A percentile compares a stretch with the other conserved stretches of the same genome.
Evolutionary conservation across 2,797 vertebrate genomes (phyloP).

Genomic region (Knipowitschia caucasica): DNA sequence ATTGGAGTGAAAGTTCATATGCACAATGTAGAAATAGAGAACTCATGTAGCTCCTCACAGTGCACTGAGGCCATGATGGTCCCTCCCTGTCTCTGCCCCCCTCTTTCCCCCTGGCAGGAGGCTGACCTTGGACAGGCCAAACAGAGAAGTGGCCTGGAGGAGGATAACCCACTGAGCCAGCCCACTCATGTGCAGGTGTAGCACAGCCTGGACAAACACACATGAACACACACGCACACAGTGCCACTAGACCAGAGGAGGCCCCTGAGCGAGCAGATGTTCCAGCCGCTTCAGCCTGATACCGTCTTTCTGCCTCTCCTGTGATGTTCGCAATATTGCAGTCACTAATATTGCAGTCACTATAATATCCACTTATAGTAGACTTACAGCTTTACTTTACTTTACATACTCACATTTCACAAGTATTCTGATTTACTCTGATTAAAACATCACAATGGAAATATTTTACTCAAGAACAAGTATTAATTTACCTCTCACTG

Average conservation of each 20-base stretch:
- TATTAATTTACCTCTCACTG: too few species aligned
- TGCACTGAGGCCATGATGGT: constrained; percentile 63
- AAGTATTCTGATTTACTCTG: too few species aligned
- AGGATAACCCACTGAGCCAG: constrained; percentile 71
- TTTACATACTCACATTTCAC: too few species aligned
- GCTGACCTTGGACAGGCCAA: constrained; percentile 80
- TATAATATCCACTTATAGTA: background rate
- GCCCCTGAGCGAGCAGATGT: constrained; percentile 73
- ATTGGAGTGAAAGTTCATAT: constrained; percentile 52
- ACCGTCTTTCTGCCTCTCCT: constrained; percentile 37
- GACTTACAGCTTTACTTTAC: background rate
- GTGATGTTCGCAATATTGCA: constrained; percentile 1
- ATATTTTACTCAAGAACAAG: too few species aligned
- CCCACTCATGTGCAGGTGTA: constrained; percentile 78
- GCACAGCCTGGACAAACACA: constrained; percentile 70
- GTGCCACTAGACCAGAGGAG: constrained; percentile 57
- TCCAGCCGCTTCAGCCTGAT: constrained; percentile 43
- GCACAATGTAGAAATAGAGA: constrained; percentile 36
- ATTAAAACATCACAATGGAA: too few species aligned
- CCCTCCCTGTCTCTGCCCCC: constrained; percentile 30
- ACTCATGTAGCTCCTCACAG: constrained; percentile 79
- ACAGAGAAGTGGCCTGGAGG: constrained; percentile 74
- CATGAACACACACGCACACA: constrained; percentile 26
- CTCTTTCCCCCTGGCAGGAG: constrained; percentile 58
- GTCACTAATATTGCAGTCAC: background rate